phyloP scores from a whole-genome alignment of 1,140 invertebrate species.

The Cepaea nemoralis region DNA sequence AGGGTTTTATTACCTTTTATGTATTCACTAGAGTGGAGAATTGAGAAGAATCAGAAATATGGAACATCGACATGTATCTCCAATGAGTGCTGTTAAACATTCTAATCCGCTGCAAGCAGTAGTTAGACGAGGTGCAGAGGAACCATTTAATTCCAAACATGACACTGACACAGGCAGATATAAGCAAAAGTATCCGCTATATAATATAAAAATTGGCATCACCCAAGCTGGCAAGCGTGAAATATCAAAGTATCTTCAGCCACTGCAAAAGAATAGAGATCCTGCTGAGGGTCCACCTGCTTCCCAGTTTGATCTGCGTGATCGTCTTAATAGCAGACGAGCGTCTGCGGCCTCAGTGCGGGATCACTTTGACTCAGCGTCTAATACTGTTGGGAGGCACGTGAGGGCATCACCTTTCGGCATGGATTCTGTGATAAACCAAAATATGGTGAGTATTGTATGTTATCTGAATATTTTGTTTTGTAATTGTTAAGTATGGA shows the following conservation, averaged over 20 bases:
- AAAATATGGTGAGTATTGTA: neutral
- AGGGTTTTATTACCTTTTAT: too few relatives aligned
- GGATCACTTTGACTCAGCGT: neutral
- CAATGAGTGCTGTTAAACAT: too few relatives aligned
- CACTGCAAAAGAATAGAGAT: neutral
- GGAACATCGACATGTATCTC: too few relatives aligned
- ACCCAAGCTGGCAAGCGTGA: neutral
- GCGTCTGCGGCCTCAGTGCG: neutral
- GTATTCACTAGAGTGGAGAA: too few relatives aligned
- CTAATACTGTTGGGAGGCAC: too few relatives aligned
- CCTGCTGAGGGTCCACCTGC: neutral
- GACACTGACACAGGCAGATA: neutral
- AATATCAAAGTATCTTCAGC: neutral
- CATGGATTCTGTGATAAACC: neutral
- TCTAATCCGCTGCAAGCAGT: too few relatives aligned
- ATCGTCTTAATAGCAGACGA: neutral
- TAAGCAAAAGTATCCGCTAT: neutral
- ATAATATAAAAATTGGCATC: slow-evolving; percentile 32
- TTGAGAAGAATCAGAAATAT: too few relatives aligned
- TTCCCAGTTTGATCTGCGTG: neutral
- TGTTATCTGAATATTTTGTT: too few relatives aligned
- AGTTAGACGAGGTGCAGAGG: neutral
- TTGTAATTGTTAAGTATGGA: too few relatives aligned
- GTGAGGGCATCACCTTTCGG: too few relatives aligned
- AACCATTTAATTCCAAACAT: neutral